Evolutionary conservation across 2,888 invertebrate species (phyloP).

Genomic region (Tillus elongatus): DNA sequence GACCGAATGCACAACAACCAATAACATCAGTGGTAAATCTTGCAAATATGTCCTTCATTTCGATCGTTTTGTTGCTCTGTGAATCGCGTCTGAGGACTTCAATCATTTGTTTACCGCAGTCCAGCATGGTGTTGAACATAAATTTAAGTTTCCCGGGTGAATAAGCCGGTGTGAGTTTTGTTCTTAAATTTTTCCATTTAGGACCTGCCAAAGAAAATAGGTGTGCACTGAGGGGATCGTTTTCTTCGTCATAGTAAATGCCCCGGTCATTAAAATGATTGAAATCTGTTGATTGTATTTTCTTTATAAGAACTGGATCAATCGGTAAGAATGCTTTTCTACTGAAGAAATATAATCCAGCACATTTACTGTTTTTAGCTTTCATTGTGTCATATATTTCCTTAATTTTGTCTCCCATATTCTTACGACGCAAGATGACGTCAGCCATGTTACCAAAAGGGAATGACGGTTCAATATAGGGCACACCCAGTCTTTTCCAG

Average conservation of each 20-base stretch:
- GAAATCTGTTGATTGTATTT: conserved; percentile 52
- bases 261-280: conserved; percentile 58
- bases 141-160: conserved; percentile 57
- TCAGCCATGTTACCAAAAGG: conserved; percentile 54
- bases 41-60: conserved; percentile 47
- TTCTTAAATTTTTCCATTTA: conserved; percentile 54
- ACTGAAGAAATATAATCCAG: conserved; percentile 55
- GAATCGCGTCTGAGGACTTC: conserved; percentile 36
- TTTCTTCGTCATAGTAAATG: conserved; percentile 50
- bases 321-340: conserved; percentile 53
- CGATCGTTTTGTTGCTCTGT: conserved; percentile 26
- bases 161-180: conserved; percentile 57
- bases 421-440: conserved; percentile 47
- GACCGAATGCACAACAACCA: conserved; percentile 52
- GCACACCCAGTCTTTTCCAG: conserved; percentile 52
- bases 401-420: conserved; percentile 53
- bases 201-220: conserved; percentile 50
- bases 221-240: conserved; percentile 53
- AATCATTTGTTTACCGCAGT: conserved; percentile 48
- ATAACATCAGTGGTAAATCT: conserved; percentile 55
- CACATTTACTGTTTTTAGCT: conserved; percentile 33
- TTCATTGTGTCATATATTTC: conserved; percentile 50
- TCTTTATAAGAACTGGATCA: conserved; percentile 52
- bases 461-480: conserved; percentile 48
- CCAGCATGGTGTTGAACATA: conserved; percentile 53